Percentiles rank a stretch among this genome's conserved stretches.
Conservation (phyloP, 2,797 vertebrate genomes). For the Pipistrellus pipistrellus region DNA sequence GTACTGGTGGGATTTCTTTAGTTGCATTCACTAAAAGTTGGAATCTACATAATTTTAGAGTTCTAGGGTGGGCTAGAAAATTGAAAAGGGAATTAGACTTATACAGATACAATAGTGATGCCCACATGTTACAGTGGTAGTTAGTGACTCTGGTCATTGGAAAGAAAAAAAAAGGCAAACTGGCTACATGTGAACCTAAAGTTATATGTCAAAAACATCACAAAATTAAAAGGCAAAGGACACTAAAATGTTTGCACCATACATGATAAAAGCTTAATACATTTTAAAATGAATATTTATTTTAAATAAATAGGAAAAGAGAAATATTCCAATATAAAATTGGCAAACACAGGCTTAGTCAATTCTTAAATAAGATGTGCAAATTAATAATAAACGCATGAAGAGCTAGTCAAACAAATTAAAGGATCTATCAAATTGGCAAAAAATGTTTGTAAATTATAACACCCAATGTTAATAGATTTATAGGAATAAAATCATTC, state of each 20-base stretch:
- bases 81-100: background rate
- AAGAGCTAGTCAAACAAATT: constrained; percentile 17
- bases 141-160: background rate
- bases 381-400: constrained; percentile 7
- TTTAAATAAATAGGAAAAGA: constrained; percentile 19
- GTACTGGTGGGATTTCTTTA: background rate
- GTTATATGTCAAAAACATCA: background rate
- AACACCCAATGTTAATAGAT: background rate
- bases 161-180: constrained; percentile 10
- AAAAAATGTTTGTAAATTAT: background rate
- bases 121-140: background rate
- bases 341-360: background rate
- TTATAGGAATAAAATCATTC: constrained; percentile 37
- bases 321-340: background rate
- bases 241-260: background rate
- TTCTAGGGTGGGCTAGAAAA: background rate
- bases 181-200: background rate
- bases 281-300: background rate
- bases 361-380: background rate
- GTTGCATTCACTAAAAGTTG: constrained; percentile 1
- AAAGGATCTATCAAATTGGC: background rate
- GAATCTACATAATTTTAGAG: background rate
- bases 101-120: background rate
- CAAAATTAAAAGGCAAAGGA: constrained; percentile 16
- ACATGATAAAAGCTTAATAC: background rate